Percentiles rank a stretch among this genome's conserved stretches.
Evolutionary conservation across 2,888 invertebrate species (phyloP).

Genomic region (Abscondita cerata): DNA sequence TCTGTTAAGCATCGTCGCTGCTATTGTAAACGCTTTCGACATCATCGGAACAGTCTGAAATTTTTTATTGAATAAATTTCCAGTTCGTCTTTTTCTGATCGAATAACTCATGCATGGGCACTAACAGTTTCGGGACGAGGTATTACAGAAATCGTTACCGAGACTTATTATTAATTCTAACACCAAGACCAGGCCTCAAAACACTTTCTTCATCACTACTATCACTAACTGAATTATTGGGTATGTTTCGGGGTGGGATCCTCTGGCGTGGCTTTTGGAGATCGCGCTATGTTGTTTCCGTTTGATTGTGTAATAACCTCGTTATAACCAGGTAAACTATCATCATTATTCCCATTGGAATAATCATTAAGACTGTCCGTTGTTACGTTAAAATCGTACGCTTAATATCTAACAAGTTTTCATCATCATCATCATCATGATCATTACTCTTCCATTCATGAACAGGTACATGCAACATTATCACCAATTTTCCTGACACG

Average conservation of each 20-base stretch:
- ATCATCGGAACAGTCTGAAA: slow-evolving; percentile 14
- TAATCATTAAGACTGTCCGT: not conserved
- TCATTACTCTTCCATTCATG: not conserved
- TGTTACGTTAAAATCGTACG: not conserved
- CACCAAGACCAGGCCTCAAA: not conserved
- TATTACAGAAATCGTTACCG: slow-evolving; percentile 75
- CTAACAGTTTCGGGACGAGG: slow-evolving; percentile 86
- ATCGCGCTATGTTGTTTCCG: not conserved
- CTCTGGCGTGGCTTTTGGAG: slow-evolving; percentile 53
- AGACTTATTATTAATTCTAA: slow-evolving; percentile 19
- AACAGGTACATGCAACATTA: slow-evolving; percentile 24
- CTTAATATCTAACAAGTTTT: slow-evolving; percentile 3
- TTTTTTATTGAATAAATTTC: slow-evolving; percentile 64
- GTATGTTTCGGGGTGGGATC: slow-evolving; percentile 42
- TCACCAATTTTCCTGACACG: not conserved
- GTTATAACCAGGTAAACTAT: slow-evolving; percentile 34
- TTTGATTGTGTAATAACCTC: slow-evolving; percentile 51
- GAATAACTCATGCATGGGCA: slow-evolving; percentile 90
- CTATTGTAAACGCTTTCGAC: not conserved
- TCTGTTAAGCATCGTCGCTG: not conserved
- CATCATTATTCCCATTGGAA: not conserved
- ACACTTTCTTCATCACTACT: slow-evolving; percentile 2
- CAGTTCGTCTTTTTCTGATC: slow-evolving; percentile 78
- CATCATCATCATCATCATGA: not conserved
- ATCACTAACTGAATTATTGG: slow-evolving; percentile 1